Percentiles rank a stretch among this genome's conserved stretches.
phyloP scores from a whole-genome alignment of 2,113 vertebrate species.

The Cisticola juncidis region DNA sequence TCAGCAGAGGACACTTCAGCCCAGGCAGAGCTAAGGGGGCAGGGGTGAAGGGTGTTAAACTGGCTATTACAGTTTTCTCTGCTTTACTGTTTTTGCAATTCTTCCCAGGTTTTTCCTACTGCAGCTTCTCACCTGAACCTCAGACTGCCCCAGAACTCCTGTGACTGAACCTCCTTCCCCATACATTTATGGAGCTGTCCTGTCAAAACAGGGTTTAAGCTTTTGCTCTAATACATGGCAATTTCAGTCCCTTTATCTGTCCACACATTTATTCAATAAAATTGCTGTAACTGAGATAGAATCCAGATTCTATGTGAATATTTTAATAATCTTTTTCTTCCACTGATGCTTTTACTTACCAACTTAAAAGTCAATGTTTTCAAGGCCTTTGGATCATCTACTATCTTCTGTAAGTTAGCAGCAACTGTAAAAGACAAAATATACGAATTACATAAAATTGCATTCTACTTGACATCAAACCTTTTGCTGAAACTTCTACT shows the following conservation, averaged over 20 bases:
- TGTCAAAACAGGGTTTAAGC: background rate
- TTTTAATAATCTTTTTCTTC: background rate
- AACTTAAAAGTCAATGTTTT: slow-evolving; percentile 98
- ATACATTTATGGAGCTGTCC: background rate
- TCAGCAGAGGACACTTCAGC: background rate
- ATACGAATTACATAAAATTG: background rate
- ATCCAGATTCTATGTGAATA: background rate
- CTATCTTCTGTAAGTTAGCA: slow-evolving; percentile 99
- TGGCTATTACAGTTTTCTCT: background rate
- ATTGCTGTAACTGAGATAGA: background rate
- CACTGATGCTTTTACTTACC: slow-evolving; percentile 82
- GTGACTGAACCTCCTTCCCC: background rate
- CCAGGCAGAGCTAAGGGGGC: background rate
- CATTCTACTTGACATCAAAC: slow-evolving; percentile 15
- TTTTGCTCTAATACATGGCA: background rate
- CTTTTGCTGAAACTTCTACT: background rate
- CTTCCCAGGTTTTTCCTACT: background rate
- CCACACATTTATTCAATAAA: background rate
- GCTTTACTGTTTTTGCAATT: background rate
- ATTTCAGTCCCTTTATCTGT: background rate
- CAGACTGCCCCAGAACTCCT: background rate
- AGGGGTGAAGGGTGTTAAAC: background rate
- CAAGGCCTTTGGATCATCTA: slow-evolving; percentile 94
- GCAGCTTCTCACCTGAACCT: background rate
- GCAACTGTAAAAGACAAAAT: slow-evolving; percentile 85